Percentiles rank a stretch among this genome's conserved stretches.
Conservation (phyloP, 2,888 invertebrate species). For the Periphyllus acericola region DNA sequence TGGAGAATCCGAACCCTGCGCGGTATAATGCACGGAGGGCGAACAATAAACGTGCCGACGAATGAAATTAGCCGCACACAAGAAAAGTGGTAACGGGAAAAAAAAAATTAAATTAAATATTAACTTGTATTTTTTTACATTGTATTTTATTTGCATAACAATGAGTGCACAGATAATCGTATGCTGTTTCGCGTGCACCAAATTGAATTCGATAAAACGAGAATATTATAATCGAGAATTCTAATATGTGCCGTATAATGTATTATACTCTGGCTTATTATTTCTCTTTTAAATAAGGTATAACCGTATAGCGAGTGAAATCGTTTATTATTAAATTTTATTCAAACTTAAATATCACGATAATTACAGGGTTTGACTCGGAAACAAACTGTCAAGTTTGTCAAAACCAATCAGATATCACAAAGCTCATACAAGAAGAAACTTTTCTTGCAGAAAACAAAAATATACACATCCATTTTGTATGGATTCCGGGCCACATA, state of each 20-base stretch:
- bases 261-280: background rate
- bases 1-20: background rate
- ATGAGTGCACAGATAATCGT: background rate
- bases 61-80: constrained; percentile 40
- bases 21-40: background rate
- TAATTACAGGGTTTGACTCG: too few species aligned
- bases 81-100: background rate
- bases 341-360: too few species aligned
- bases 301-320: too few species aligned
- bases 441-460: too few species aligned
- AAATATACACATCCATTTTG: too few species aligned
- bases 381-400: too few species aligned
- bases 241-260: background rate
- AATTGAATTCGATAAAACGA: background rate
- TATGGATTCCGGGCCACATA: too few species aligned
- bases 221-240: background rate
- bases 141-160: constrained; percentile 27
- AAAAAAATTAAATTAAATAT: constrained; percentile 39
- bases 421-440: too few species aligned
- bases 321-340: too few species aligned
- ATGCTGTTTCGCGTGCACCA: too few species aligned
- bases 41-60: background rate
- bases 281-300: too few species aligned
- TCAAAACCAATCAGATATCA: too few species aligned
- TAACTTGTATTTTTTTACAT: constrained; percentile 3